Percentiles rank a stretch among this genome's conserved stretches.
Conservation (phyloP, 53 echinoderm and acorn worm genomes). For the Holothuria scabra region DNA sequence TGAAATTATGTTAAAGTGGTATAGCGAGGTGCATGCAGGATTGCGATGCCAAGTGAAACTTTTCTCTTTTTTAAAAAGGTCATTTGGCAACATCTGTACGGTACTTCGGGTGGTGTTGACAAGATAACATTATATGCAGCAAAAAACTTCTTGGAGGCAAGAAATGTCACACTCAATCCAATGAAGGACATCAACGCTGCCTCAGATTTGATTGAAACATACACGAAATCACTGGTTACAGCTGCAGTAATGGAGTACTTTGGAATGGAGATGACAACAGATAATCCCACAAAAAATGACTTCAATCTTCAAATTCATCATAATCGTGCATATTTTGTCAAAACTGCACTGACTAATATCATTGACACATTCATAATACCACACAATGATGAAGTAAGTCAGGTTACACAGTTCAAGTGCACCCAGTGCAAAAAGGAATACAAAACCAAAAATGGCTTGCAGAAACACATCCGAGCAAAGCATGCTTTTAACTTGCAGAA, state of each 20-base stretch:
- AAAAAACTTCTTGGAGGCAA: conserved; percentile 61
- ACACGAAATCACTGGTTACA: conserved; percentile 57
- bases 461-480: conserved; percentile 23
- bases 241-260: conserved; percentile 66
- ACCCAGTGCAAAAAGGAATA: conserved; percentile 25
- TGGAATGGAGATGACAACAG: conserved; percentile 41
- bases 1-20: too few relatives aligned
- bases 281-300: background rate
- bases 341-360: conserved; percentile 12
- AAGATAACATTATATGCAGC: conserved; percentile 60
- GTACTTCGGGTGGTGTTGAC: conserved; percentile 46
- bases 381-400: conserved; percentile 14
- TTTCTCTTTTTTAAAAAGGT: background rate
- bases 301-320: conserved; percentile 51
- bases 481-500: background rate
- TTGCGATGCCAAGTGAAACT: background rate
- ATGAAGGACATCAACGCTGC: conserved; percentile 76
- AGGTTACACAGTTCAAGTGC: conserved; percentile 19
- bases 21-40: too few relatives aligned
- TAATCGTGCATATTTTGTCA: conserved; percentile 10
- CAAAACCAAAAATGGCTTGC: conserved; percentile 14
- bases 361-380: conserved; percentile 55
- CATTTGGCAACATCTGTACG: conserved; percentile 63
- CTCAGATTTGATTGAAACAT: conserved; percentile 60
- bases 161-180: conserved; percentile 52